Evolutionary conservation across 2,113 vertebrate genomes (phyloP).

Genomic region (Atractosteus spatula): DNA sequence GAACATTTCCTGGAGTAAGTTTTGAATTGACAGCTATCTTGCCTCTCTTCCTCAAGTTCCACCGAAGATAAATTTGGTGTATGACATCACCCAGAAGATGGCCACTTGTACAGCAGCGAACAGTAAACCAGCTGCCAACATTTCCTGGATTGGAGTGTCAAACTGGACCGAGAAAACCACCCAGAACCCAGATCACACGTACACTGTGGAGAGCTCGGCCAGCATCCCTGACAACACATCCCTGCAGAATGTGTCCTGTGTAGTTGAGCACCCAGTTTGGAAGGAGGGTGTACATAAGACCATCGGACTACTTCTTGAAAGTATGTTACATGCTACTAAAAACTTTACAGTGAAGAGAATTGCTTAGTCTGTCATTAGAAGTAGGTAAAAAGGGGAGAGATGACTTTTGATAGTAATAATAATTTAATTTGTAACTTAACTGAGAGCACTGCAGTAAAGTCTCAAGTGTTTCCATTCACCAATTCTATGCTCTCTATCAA

Average conservation of each 20-base stretch:
- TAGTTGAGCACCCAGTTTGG: neutral
- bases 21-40: too few species aligned
- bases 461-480: too few species aligned
- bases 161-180: neutral
- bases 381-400: too few species aligned
- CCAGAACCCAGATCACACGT: neutral
- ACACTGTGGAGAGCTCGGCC: neutral
- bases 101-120: neutral
- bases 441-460: too few species aligned
- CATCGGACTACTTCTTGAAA: too few species aligned
- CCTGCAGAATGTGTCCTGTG: neutral
- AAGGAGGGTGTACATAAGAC: neutral
- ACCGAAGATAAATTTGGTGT: neutral
- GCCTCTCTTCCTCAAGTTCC: neutral
- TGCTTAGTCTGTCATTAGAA: too few species aligned
- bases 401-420: too few species aligned
- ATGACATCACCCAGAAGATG: neutral
- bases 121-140: neutral
- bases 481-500: too few species aligned
- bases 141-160: neutral
- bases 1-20: too few species aligned
- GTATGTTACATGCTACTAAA: too few species aligned
- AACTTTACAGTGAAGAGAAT: too few species aligned
- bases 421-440: too few species aligned
- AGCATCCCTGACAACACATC: neutral